Evolutionary conservation across 2,888 invertebrate genomes (phyloP), one percentile per base, ranked within the genome.

Genomic region (Drosophila anomelani): DNA sequence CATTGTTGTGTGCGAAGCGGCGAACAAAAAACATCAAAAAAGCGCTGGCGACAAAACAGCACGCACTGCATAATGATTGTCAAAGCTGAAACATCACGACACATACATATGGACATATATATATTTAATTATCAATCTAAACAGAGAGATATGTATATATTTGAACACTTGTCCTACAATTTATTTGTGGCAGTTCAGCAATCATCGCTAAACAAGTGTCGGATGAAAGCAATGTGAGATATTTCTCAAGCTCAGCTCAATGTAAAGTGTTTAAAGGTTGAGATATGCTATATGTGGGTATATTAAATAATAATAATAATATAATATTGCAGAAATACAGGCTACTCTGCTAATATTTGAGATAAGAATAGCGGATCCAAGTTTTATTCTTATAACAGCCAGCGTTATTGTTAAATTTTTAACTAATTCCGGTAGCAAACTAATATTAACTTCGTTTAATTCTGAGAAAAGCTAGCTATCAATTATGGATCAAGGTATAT

Each of bases 11-110:
- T 49, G 44, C 54, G 32, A 77, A 62, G 68, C 76, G 66, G 70
- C 70, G 67, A 71, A 59, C 56, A 66, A 61, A 63, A 53, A 76
- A 75, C 69, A 80, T 67, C 62, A 77, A 71, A 76, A 63, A 66
- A 46, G 55, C 32, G 36, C 53, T 38, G 68, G 46, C 63, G 58
- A 75, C 70, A 59, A 72, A 66, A 64, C 54, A 63, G 72, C 86
- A 83, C 83, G 83, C 83, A 83, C 81, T 72, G 83, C 81, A 83
- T 85, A 83, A 80, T 79, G 75, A 85, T 67, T 63, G 51, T 75
- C 41, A 80, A 43, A 70, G 66, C 43, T 20, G 57, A 56, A 39
- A 66, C 44, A 39, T 38, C 44, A 44, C 26, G 4, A 10, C 38
- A 64, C 41, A 68, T 15, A 44, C 15, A 63, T 44, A 5, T 3